A percentile compares a stretch with the other conserved stretches of the same genome.
Conservation (phyloP, 2,113 vertebrate species). For the Ardeotis arabs region DNA sequence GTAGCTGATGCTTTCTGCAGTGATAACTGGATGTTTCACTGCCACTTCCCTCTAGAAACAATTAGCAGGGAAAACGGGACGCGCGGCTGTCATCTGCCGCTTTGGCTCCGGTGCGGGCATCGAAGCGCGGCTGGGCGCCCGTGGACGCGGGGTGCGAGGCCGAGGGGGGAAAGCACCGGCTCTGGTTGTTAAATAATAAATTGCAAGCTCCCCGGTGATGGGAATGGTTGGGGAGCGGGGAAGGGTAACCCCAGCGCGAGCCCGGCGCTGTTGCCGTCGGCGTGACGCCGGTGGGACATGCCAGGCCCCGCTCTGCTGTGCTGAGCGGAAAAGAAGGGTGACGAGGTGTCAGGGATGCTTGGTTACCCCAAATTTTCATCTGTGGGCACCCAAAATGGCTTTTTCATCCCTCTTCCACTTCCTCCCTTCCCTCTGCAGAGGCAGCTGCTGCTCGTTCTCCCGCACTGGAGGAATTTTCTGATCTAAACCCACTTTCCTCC, state of each 20-base stretch:
- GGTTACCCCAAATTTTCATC: background rate
- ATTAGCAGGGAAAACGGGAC: background rate
- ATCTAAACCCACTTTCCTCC: background rate
- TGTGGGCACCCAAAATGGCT: accelerated
- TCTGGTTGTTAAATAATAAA: too few relatives aligned
- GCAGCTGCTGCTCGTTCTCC: accelerated
- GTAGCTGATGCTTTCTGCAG: background rate
- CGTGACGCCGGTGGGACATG: accelerated
- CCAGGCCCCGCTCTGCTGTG: too few relatives aligned
- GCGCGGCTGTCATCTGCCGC: background rate
- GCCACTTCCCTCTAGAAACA: background rate
- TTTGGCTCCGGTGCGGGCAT: accelerated
- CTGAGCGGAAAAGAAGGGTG: accelerated
- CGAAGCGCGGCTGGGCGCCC: background rate
- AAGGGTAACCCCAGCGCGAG: too few relatives aligned
- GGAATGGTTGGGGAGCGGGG: background rate
- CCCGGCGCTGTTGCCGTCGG: accelerated
- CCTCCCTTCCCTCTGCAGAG: background rate
- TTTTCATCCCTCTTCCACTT: background rate
- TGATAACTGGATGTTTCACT: background rate
- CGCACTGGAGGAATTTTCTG: background rate
- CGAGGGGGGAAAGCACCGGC: accelerated
- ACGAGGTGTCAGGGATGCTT: accelerated
- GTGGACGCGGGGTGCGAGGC: background rate
- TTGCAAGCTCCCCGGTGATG: accelerated